Evolutionary conservation across 2,888 invertebrate species (phyloP).

Genomic region (Sinhomidia bicolor): DNA sequence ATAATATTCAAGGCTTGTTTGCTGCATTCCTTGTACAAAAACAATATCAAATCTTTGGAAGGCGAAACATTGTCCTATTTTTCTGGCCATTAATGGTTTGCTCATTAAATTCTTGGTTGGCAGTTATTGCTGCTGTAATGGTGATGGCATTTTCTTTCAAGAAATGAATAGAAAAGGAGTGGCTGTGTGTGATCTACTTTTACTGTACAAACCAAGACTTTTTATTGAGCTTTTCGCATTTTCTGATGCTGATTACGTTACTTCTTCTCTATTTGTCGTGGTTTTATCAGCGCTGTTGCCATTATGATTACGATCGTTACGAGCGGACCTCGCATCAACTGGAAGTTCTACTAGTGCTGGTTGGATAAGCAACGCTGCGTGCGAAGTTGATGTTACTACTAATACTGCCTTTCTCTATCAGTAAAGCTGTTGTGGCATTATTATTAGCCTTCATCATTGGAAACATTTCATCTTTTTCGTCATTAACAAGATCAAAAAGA

Average conservation of each 20-base stretch:
- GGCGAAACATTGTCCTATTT: neutral
- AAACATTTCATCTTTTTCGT: conserved; percentile 36
- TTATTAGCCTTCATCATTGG: conserved; percentile 37
- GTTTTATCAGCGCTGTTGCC: neutral
- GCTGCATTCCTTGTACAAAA: too few species aligned
- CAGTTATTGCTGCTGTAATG: conserved; percentile 47
- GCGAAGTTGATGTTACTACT: neutral
- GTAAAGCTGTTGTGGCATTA: too few species aligned
- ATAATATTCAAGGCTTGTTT: too few species aligned
- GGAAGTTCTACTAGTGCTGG: neutral
- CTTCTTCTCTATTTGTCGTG: neutral
- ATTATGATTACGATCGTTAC: neutral
- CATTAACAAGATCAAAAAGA: conserved; percentile 14
- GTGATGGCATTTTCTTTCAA: conserved; percentile 18
- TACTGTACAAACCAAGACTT: too few species aligned
- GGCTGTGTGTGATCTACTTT: neutral
- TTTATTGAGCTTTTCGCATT: neutral
- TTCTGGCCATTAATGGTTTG: conserved; percentile 41
- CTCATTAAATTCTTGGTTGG: conserved; percentile 50
- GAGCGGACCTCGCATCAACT: neutral
- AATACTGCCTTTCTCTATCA: too few species aligned
- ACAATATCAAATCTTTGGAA: too few species aligned
- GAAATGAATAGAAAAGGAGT: neutral
- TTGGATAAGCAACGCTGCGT: too few species aligned
- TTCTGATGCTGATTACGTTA: neutral